Base-by-base conservation (phyloP, 2,113 vertebrate genomes). In the Tragelaphus buxtoni region DNA sequence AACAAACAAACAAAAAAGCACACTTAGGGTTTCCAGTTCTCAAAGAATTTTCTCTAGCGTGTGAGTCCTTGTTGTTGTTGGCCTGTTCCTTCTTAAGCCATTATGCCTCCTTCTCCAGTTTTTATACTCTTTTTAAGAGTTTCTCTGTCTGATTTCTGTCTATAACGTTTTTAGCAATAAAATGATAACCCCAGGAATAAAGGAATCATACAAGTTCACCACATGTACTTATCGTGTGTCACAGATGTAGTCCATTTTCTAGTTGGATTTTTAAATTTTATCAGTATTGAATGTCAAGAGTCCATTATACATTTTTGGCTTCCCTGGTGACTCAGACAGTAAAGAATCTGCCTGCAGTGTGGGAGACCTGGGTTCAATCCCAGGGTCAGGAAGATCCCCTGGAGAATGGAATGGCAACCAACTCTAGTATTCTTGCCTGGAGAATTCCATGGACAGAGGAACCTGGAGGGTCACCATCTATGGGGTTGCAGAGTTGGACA, bases 41-140 rank as follows among this genome's bases (percentile, higher is more conserved):
- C 17, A 83, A 84, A 0, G 45, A 26, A 7, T 58, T 55, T 94
- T 88, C 51, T 76, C 3, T 51, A 4, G 1, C 47, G 7, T 55
- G 49, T 0, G 13, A 2, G 1, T n/a, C 9, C 56, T 95, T 79
- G 5, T 32, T 79, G 18, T 42, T 83, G 65, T 88, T 82, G 39
- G 0, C 83, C 61, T 99, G 95, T 92, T 99, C 97, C 72, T 98
- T 97, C 97, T 96, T 98, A 88, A 99, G 98, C 82, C 72, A 96
- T 77, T 98, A 98, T 94, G 99, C 97, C 96, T 99, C 99, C 9
- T 96, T 97, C 92, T 99, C 99, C 98, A 99, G 97, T 86, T 99
- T 98, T 95, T 98, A 98, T 86, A 99, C 98, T 55, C 98, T 98
- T 88, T 88, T 96, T 81, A 97, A 94, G 47, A 99, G 95, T 20